Evolutionary conservation across 2,888 invertebrate genomes (phyloP).

Genomic region (Brachyopa scutellaris): DNA sequence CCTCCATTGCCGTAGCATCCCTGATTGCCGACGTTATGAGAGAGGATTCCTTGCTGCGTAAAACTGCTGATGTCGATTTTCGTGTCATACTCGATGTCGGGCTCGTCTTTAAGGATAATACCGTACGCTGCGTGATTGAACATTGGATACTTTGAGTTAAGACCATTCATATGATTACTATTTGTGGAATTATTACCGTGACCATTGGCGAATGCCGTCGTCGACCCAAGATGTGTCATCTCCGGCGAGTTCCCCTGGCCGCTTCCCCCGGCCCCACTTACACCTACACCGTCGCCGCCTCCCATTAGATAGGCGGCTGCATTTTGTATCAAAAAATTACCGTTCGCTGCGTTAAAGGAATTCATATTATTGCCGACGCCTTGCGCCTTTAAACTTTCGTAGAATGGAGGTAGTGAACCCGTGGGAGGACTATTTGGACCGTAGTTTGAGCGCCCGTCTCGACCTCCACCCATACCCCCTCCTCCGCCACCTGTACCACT

Average conservation of each 20-base stretch:
- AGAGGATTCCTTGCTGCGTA: conserved; percentile 76
- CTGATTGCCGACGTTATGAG: conserved; percentile 81
- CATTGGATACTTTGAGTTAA: conserved; percentile 82
- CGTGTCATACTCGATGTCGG: conserved; percentile 88
- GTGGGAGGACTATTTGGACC: conserved; percentile 94
- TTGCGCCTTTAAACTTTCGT: conserved; percentile 92
- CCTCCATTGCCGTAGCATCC: conserved; percentile 79
- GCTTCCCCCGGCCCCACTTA: conserved; percentile 65
- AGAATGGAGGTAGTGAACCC: conserved; percentile 93
- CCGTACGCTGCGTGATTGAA: conserved; percentile 92
- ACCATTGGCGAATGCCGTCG: conserved; percentile 77
- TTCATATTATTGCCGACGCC: conserved; percentile 88
- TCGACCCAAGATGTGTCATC: conserved; percentile 62
- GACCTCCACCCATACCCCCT: conserved; percentile 89
- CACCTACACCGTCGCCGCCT: conserved; percentile 79
- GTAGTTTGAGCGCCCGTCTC: conserved; percentile 92
- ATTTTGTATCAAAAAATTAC: conserved; percentile 85
- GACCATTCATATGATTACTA: conserved; percentile 79
- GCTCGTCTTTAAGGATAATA: conserved; percentile 90
- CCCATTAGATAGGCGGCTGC: conserved; percentile 86
- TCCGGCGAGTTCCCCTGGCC: conserved; percentile 70
- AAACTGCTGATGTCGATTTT: conserved; percentile 85
- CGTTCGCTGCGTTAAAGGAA: conserved; percentile 85
- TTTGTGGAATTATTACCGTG: conserved; percentile 75
- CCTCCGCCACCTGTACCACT: conserved; percentile 87